Evolutionary conservation across 92 coral and sea anemone species (phyloP).

Genomic region (Anthopleura xanthogrammica): DNA sequence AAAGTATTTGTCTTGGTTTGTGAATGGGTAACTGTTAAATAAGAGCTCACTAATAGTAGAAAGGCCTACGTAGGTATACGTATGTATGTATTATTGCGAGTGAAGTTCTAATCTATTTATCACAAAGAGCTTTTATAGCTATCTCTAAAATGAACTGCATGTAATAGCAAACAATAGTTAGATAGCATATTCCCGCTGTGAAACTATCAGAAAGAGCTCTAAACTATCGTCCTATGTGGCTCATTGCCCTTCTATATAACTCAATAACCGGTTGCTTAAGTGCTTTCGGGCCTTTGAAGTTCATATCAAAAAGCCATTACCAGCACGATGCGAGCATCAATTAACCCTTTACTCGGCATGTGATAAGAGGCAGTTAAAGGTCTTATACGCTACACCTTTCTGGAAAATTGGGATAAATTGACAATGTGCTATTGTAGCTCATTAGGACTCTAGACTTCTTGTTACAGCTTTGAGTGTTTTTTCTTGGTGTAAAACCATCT

Average conservation of each 20-base stretch:
- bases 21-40: not conserved
- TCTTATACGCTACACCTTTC: not conserved
- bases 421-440: slow-evolving; percentile 5
- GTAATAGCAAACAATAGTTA: not conserved
- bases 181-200: not conserved
- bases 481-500: not conserved
- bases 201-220: not conserved
- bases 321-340: not conserved
- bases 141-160: not conserved
- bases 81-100: not conserved
- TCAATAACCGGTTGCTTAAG: slow-evolving; percentile 3
- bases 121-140: slow-evolving; percentile 7
- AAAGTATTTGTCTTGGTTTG: not conserved
- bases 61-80: not conserved
- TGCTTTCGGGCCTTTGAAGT: slow-evolving; percentile 14
- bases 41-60: not conserved
- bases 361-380: slow-evolving; percentile 8
- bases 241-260: not conserved
- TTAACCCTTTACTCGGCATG: not conserved
- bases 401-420: slow-evolving; percentile 4
- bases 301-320: slow-evolving; percentile 2
- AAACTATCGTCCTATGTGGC: not conserved
- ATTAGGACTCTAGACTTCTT: slow-evolving; percentile 4
- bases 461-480: not conserved
- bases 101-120: not conserved